Conservation (phyloP, 2,797 vertebrate genomes). For the Synanceia verrucosa region DNA sequence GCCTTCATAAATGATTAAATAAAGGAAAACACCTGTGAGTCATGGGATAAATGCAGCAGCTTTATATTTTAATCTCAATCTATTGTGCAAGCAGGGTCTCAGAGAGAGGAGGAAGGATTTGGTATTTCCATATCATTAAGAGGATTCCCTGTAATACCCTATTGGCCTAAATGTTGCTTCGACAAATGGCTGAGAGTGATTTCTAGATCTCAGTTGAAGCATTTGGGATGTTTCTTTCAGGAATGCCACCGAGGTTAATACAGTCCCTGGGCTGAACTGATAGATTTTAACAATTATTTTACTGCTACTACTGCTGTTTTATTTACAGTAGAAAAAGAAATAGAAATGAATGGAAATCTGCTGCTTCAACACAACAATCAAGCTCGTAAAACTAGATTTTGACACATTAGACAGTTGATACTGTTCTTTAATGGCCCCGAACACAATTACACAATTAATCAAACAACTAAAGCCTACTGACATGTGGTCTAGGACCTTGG, state of each 20-base stretch:
- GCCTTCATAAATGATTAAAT: conserved; percentile 30
- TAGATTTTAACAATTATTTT: conserved; percentile 13
- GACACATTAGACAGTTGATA: background rate
- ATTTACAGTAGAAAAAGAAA: conserved; percentile 3
- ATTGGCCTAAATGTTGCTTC: conserved; percentile 75
- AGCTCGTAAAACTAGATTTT: background rate
- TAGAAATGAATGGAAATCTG: background rate
- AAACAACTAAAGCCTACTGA: background rate
- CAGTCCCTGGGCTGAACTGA: conserved; percentile 4
- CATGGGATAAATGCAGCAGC: conserved; percentile 46
- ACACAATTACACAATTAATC: background rate
- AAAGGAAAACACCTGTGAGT: conserved; percentile 53
- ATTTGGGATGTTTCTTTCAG: conserved; percentile 35
- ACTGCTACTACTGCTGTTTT: background rate
- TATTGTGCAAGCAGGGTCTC: conserved; percentile 61
- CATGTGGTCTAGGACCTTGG: background rate
- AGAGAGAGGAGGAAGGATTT: conserved; percentile 73
- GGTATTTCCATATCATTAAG: conserved; percentile 79
- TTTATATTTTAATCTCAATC: conserved; percentile 65
- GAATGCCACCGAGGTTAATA: conserved; percentile 48
- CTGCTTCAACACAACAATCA: background rate
- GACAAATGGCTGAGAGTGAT: conserved; percentile 63
- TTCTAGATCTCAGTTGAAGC: conserved; percentile 52
- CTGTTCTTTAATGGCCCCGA: background rate
- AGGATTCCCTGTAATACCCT: conserved; percentile 78